Conservation (phyloP, 1,140 invertebrate genomes). For the Musca domestica region DNA sequence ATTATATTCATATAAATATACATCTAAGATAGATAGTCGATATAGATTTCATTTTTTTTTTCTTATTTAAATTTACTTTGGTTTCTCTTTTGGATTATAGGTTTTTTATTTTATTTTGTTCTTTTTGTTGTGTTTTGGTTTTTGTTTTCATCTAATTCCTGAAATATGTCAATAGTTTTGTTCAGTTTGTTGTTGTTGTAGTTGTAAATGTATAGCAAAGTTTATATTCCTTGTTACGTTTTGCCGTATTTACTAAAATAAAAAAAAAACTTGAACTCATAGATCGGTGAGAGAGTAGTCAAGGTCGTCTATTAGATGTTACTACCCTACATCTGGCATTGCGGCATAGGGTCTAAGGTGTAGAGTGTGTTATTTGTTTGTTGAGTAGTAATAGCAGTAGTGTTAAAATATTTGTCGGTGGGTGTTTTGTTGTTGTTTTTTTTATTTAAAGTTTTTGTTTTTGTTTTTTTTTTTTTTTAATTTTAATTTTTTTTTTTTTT, state of each 20-base stretch:
- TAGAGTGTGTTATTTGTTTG: background rate
- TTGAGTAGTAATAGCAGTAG: background rate
- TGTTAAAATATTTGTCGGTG: background rate
- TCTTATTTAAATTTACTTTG: no score
- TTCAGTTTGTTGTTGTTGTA: background rate
- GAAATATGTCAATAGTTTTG: constrained; percentile 7
- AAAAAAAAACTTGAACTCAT: no score
- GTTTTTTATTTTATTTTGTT: background rate
- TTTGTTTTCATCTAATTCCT: constrained; percentile 16
- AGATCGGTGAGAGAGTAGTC: no score
- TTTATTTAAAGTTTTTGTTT: background rate
- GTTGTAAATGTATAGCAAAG: constrained; percentile 20
- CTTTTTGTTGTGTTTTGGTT: background rate
- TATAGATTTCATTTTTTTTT: no score
- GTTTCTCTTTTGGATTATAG: background rate
- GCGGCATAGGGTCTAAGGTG: background rate
- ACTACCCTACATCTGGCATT: no score
- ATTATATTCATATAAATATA: no score
- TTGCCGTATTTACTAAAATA: no score
- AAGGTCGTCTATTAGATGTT: no score
- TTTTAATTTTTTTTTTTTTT: constrained; percentile 4
- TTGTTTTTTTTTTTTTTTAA: background rate
- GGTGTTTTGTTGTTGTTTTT: background rate
- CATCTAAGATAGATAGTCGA: no score
- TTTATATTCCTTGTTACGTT: background rate